These are phyloP conservation scores for Ciconia stormi DNA, from an alignment of 2,113 vertebrate species.

Conservation along the genomic window DNA sequence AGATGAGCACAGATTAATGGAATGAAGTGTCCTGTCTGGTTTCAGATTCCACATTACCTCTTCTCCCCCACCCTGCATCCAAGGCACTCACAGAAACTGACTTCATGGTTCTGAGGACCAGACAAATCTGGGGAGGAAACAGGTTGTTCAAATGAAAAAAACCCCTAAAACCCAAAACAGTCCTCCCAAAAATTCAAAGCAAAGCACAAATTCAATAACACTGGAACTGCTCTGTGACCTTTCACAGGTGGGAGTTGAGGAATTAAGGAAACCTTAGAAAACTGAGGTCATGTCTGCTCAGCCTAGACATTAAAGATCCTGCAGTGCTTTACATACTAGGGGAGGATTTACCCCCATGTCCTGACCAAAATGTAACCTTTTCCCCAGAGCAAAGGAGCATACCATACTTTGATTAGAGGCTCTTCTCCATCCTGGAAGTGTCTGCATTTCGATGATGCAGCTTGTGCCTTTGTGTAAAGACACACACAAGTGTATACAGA, in stretches of 20 bases:
- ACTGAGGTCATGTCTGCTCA: slow-evolving; percentile 47
- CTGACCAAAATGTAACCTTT: neutral
- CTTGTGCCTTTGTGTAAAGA: neutral
- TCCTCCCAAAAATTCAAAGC: neutral
- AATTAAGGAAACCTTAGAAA: slow-evolving; percentile 35
- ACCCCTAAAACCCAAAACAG: neutral
- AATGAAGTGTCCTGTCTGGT: neutral
- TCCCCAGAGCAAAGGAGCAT: neutral
- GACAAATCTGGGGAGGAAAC: neutral
- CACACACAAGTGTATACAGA: neutral
- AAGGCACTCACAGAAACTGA: neutral
- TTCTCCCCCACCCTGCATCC: neutral
- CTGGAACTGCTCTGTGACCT: neutral
- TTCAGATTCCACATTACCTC: neutral
- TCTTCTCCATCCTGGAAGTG: neutral
- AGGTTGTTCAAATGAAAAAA: neutral
- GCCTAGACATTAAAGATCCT: neutral
- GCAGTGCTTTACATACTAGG: neutral
- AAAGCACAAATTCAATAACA: neutral
- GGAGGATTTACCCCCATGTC: neutral
- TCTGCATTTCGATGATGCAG: neutral
- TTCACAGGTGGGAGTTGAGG: slow-evolving; percentile 22
- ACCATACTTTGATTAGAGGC: neutral
- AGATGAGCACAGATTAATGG: neutral
- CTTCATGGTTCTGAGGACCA: neutral